Conservation (phyloP, 2,113 vertebrate genomes). For the Glareola pratincola region DNA sequence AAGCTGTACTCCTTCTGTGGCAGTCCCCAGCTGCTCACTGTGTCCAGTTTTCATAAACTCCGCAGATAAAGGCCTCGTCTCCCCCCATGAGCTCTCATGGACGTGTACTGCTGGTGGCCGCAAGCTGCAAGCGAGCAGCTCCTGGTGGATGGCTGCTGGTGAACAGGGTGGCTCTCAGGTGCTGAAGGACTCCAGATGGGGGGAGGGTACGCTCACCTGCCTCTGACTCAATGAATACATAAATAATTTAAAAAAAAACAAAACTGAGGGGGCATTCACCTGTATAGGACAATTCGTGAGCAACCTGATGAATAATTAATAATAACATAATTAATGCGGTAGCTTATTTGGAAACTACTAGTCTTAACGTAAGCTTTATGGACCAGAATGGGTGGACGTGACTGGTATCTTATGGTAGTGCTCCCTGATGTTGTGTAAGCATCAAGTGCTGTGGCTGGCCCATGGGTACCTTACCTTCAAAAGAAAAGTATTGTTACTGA, state of each 20-base stretch:
- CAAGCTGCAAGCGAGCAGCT: background rate
- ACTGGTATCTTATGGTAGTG: background rate
- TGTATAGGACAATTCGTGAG: background rate
- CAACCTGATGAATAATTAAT: background rate
- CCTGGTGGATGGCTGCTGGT: background rate
- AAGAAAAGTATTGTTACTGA: background rate
- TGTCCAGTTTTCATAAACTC: background rate
- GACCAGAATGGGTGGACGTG: background rate
- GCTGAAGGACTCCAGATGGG: background rate
- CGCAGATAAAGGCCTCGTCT: background rate
- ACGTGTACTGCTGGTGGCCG: background rate
- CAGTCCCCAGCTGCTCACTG: background rate
- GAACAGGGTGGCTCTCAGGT: background rate
- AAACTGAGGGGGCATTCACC: background rate
- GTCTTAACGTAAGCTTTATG: background rate
- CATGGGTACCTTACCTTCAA: background rate
- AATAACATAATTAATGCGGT: background rate
- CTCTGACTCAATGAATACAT: background rate
- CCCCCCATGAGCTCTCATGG: background rate
- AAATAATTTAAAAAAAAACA: accelerated
- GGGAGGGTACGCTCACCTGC: background rate
- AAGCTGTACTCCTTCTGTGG: background rate
- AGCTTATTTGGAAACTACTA: background rate
- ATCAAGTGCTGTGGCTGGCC: background rate
- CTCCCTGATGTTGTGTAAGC: background rate